Evolutionary conservation across 2,797 vertebrate species (phyloP).

Genomic region (Karalla daura): DNA sequence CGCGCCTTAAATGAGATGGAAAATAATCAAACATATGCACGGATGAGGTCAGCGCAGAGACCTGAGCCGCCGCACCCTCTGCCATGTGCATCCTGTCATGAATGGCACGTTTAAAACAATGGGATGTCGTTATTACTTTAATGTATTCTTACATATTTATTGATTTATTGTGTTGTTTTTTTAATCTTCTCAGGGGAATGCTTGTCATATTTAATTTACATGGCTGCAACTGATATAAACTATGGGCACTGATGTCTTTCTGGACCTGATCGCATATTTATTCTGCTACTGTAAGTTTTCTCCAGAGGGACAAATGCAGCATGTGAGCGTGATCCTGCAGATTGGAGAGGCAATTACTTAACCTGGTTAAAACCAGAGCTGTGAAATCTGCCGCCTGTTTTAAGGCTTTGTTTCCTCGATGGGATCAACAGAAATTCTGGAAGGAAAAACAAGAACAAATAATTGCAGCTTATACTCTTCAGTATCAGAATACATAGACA

Average conservation of each 20-base stretch:
- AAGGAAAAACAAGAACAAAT: no score
- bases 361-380: not conserved
- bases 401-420: not conserved
- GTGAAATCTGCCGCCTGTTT: not conserved
- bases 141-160: constrained; percentile 39
- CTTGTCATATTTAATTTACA: not conserved
- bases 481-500: constrained; percentile 8
- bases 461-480: no score
- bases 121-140: constrained; percentile 37
- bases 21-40: constrained; percentile 69
- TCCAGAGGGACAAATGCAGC: not conserved
- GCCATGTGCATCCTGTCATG: constrained; percentile 31
- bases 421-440: not conserved
- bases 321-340: constrained; percentile 1
- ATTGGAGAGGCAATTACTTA: not conserved
- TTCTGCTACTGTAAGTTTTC: constrained; percentile 2
- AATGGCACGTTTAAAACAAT: constrained; percentile 23
- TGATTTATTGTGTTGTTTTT: constrained; percentile 23
- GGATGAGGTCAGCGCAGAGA: constrained; percentile 68
- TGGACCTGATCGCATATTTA: not conserved
- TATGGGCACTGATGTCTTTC: not conserved
- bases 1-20: constrained; percentile 76
- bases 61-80: constrained; percentile 45
- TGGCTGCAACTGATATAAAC: not conserved
- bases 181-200: constrained; percentile 27